Conservation (phyloP, 1,140 invertebrate species). For the Pteromalus puparum region DNA sequence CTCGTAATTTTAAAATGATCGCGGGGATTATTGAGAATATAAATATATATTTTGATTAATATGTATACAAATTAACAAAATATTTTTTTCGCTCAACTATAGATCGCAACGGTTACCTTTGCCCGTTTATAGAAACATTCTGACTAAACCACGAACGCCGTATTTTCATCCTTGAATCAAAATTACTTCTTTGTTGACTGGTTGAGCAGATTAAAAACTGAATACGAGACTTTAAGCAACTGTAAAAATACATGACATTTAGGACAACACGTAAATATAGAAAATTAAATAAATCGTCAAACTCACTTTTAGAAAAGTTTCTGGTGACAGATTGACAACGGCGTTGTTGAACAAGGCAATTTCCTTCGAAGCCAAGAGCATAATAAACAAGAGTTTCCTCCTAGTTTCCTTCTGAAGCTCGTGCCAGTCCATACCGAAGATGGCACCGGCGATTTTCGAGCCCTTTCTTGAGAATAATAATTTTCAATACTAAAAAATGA, state of each 20-base stretch:
- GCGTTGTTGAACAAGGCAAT: background rate
- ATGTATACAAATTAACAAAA: too few species aligned
- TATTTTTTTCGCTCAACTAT: too few species aligned
- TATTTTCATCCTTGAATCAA: too few species aligned
- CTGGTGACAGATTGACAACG: background rate
- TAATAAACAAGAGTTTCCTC: background rate
- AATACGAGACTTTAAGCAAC: constrained; percentile 2
- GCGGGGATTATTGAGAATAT: too few species aligned
- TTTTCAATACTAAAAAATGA: background rate
- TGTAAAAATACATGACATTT: background rate
- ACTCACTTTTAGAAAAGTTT: constrained; percentile 8
- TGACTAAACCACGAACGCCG: too few species aligned
- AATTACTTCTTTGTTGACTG: background rate
- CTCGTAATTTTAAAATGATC: too few species aligned
- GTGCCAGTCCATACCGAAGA: background rate
- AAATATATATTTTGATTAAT: too few species aligned
- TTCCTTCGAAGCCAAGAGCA: background rate
- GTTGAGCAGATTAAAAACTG: constrained; percentile 3
- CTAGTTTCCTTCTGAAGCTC: constrained; percentile 1
- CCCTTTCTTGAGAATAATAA: background rate
- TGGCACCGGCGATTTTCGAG: background rate
- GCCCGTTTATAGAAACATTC: too few species aligned
- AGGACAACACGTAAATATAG: background rate
- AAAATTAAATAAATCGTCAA: background rate
- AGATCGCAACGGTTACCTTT: too few species aligned